A percentile compares a stretch with the other conserved stretches of the same genome.
Conservation (phyloP, 2,888 invertebrate species). For the Mimas tiliae region DNA sequence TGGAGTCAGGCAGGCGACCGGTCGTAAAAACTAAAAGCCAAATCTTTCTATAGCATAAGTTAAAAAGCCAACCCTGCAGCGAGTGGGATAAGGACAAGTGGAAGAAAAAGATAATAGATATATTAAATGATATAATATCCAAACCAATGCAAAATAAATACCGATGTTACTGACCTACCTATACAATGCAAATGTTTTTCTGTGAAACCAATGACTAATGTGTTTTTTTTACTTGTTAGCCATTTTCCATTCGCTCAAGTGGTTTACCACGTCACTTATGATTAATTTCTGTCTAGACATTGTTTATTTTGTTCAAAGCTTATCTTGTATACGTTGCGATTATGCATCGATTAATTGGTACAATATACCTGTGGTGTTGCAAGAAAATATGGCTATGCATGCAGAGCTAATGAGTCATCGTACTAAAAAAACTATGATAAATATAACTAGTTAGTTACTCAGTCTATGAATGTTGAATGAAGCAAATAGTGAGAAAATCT, state of each 20-base stretch:
- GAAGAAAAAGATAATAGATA: too few relatives aligned
- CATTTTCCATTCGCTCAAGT: slow-evolving; percentile 42
- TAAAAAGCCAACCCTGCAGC: too few relatives aligned
- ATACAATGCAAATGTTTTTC: slow-evolving; percentile 43
- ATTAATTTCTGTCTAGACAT: slow-evolving; percentile 42
- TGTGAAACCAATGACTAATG: slow-evolving; percentile 32
- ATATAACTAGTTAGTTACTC: not conserved
- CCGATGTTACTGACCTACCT: slow-evolving; percentile 50
- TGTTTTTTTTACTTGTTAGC: slow-evolving; percentile 39
- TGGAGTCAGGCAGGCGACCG: too few relatives aligned
- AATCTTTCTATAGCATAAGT: too few relatives aligned
- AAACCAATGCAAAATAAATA: slow-evolving; percentile 10
- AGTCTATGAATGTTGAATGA: not conserved
- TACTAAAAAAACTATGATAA: not conserved
- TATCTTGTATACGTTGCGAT: slow-evolving; percentile 11
- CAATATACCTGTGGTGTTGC: slow-evolving; percentile 11
- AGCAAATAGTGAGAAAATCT: not conserved
- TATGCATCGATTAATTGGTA: slow-evolving; percentile 22
- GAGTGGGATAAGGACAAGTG: too few relatives aligned
- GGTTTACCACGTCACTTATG: slow-evolving; percentile 41
- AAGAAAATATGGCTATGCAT: slow-evolving; percentile 11
- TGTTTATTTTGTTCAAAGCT: slow-evolving; percentile 34
- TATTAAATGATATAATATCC: too few relatives aligned
- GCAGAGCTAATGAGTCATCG: slow-evolving; percentile 11
- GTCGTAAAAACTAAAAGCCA: too few relatives aligned